These are phyloP conservation scores for Eurystomus gularis DNA, from an alignment of 2,113 vertebrate species.

Conservation along the genomic window DNA sequence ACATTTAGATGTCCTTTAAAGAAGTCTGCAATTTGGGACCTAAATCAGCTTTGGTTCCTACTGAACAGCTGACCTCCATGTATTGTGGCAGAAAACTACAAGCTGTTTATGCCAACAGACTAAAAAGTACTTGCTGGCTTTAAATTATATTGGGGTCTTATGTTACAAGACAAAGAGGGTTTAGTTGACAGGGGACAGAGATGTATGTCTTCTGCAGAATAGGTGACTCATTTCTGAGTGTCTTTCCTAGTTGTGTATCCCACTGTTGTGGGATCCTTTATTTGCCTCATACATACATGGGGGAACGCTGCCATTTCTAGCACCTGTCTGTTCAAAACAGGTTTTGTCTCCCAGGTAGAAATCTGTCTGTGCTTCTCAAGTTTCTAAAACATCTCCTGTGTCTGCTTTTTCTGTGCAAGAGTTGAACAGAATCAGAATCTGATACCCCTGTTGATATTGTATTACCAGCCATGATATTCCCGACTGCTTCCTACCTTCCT, in stretches of 20 bases:
- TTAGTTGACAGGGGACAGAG: not conserved
- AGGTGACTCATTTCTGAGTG: not conserved
- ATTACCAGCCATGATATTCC: not conserved
- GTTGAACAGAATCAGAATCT: slow-evolving; percentile 14
- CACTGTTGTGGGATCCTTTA: not conserved
- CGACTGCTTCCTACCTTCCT: not conserved
- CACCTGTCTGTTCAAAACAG: not conserved
- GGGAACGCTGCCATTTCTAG: not conserved
- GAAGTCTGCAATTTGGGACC: not conserved
- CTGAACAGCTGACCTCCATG: not conserved
- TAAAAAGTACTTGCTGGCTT: not conserved
- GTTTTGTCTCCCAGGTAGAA: slow-evolving; percentile 3
- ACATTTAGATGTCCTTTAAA: not conserved
- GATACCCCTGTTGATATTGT: not conserved
- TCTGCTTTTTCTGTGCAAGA: not conserved
- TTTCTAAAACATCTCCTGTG: not conserved
- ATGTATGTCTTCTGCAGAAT: not conserved
- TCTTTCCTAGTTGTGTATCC: not conserved
- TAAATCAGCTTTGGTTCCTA: not conserved
- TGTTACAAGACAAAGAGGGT: not conserved
- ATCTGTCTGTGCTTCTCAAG: not conserved
- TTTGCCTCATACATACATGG: not conserved
- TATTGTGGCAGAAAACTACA: not conserved
- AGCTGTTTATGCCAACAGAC: not conserved
- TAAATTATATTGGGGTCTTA: not conserved